Conservation (phyloP, 37 sponge, comb jelly and placozoan genomes). For the Hexactinellida sp. region DNA sequence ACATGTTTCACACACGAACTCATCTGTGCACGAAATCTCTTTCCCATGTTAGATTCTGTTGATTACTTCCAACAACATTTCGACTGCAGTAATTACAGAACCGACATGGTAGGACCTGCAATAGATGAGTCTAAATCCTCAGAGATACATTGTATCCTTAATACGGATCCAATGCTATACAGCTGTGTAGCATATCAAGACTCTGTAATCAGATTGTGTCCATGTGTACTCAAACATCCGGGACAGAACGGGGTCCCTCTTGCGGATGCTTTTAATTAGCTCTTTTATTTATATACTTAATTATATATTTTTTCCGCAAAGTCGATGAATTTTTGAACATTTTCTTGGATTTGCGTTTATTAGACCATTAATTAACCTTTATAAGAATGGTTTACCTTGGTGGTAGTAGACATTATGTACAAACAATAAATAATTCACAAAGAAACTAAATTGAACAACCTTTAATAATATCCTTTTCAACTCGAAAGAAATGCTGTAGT, state of each 20-base stretch:
- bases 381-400: too few species aligned
- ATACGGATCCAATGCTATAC: not conserved
- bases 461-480: not conserved
- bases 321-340: too few species aligned
- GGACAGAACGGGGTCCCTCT: not conserved
- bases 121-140: not conserved
- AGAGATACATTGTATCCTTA: not conserved
- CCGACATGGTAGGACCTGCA: not conserved
- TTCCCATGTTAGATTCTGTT: not conserved
- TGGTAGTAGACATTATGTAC: too few species aligned
- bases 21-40: not conserved
- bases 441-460: not conserved
- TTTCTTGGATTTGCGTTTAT: too few species aligned
- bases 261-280: too few species aligned
- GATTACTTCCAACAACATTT: not conserved
- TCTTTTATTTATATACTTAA: too few species aligned
- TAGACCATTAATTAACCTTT: too few species aligned
- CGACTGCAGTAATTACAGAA: not conserved
- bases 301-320: too few species aligned
- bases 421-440: too few species aligned
- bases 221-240: not conserved
- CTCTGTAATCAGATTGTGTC: not conserved
- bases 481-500: constrained; percentile 3
- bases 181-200: not conserved
- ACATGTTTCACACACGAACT: not conserved